A percentile compares a stretch with the other conserved stretches of the same genome.
These are phyloP conservation scores for Fulmarus glacialis DNA, from an alignment of 2,113 vertebrate genomes.

Conservation along the genomic window DNA sequence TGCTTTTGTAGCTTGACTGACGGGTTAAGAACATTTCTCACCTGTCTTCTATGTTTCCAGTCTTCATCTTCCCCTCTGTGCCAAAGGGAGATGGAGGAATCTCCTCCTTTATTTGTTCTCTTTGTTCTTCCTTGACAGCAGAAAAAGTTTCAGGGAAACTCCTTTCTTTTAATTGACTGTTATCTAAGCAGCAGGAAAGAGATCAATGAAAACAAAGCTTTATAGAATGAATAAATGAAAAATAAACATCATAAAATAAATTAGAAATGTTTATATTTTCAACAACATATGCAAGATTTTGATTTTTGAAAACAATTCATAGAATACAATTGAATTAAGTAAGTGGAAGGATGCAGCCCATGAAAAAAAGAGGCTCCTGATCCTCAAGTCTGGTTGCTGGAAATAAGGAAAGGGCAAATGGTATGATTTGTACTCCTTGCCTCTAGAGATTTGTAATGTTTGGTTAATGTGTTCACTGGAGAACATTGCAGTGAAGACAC, in stretches of 20 bases:
- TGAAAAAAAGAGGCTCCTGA: not conserved
- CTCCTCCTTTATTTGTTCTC: not conserved
- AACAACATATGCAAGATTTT: not conserved
- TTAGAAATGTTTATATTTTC: not conserved
- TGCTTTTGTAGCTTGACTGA: not conserved
- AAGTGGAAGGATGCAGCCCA: not conserved
- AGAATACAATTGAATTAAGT: not conserved
- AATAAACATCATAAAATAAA: not conserved
- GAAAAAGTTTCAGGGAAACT: not conserved
- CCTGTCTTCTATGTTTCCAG: slow-evolving; percentile 59
- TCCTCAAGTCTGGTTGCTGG: not conserved
- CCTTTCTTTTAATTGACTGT: not conserved
- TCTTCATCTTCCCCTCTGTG: not conserved
- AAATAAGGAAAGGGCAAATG: not conserved
- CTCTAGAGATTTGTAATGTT: not conserved
- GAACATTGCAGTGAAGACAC: not conserved
- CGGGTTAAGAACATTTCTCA: not conserved
- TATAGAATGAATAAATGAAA: not conserved
- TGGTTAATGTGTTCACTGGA: not conserved
- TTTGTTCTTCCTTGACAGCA: slow-evolving; percentile 44
- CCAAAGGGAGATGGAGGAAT: slow-evolving; percentile 17
- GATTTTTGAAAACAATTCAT: not conserved
- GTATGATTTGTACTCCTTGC: not conserved
- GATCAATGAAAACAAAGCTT: not conserved
- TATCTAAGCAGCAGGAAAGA: not conserved